A percentile compares a stretch with the other conserved stretches of the same genome.
phyloP scores from a whole-genome alignment of 1,140 invertebrate species.

The Mactra quadrangularis region DNA sequence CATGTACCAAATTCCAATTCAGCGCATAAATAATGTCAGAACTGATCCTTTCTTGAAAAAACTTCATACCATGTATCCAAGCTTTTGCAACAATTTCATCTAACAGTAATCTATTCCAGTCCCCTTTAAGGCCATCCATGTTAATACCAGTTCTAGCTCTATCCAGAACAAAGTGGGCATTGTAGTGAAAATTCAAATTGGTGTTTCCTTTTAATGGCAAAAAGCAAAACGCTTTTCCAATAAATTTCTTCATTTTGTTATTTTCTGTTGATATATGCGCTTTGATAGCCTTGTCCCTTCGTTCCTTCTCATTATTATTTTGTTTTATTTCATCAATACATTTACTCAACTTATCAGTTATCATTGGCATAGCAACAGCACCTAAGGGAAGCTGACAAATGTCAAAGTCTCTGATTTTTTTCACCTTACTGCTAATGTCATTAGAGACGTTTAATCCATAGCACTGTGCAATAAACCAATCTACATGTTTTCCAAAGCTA shows the following conservation, averaged over 20 bases:
- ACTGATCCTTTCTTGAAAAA: too few relatives aligned
- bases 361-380: constrained; percentile 67
- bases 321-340: not conserved
- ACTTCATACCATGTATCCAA: constrained; percentile 56
- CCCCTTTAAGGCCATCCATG: constrained; percentile 58
- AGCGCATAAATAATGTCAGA: too few relatives aligned
- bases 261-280: not conserved
- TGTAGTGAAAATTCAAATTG: constrained; percentile 22
- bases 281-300: not conserved
- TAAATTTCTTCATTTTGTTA: too few relatives aligned
- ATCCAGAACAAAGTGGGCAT: constrained; percentile 67
- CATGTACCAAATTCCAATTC: too few relatives aligned
- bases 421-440: not conserved
- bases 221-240: constrained; percentile 22
- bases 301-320: not conserved
- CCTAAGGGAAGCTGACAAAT: constrained; percentile 70
- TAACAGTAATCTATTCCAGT: constrained; percentile 73
- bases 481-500: constrained; percentile 9
- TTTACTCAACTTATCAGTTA: not conserved
- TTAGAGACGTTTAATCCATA: constrained; percentile 67
- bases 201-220: constrained; percentile 19
- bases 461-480: constrained; percentile 70
- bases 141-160: constrained; percentile 72
- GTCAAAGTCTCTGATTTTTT: constrained; percentile 55
- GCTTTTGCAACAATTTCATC: constrained; percentile 66